Conservation (phyloP, 2,888 invertebrate genomes). For the Papilio protenor region DNA sequence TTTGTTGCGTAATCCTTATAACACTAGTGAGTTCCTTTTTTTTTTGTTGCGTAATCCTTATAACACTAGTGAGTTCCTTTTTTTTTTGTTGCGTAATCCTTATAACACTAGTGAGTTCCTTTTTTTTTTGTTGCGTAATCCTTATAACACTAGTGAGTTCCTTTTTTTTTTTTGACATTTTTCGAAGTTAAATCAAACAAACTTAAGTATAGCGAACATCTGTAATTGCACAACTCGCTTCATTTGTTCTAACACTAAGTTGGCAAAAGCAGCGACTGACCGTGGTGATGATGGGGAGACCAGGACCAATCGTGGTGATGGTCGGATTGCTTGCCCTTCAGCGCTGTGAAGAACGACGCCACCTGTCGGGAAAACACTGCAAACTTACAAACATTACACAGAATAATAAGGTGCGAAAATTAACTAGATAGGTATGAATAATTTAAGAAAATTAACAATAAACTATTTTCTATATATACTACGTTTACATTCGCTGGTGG, state of each 20-base stretch:
- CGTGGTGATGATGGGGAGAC: slow-evolving; percentile 62
- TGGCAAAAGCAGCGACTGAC: slow-evolving; percentile 50
- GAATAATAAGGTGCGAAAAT: background rate
- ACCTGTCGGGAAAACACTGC: slow-evolving; percentile 56
- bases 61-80: no score
- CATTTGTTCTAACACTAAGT: background rate
- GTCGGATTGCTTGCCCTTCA: slow-evolving; percentile 59
- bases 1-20: no score
- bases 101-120: no score
- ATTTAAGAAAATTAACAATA: background rate
- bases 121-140: no score
- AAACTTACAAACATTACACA: background rate
- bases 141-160: no score
- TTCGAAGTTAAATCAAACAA: background rate
- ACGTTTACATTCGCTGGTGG: background rate
- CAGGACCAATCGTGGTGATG: slow-evolving; percentile 61
- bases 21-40: no score
- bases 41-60: no score
- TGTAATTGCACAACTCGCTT: background rate
- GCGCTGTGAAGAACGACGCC: slow-evolving; percentile 69
- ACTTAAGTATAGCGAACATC: no score
- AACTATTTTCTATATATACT: background rate
- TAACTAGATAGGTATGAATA: background rate
- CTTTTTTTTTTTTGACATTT: no score
- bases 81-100: no score